These are phyloP conservation scores for Machimus atricapillus DNA, from an alignment of 2,888 invertebrate genomes.

Conservation along the genomic window DNA sequence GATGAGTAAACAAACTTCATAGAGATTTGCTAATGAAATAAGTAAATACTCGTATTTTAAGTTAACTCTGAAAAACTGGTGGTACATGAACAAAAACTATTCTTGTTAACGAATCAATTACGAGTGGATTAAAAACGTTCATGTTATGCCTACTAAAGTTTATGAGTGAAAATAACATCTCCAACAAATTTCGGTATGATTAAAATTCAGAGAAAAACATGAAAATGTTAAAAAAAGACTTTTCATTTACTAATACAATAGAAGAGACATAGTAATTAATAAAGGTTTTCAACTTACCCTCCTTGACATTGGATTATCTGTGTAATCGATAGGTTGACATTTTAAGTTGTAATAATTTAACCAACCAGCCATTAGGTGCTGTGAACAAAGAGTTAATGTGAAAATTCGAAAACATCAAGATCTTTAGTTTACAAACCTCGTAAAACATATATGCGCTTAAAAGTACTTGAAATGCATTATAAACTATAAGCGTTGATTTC, in stretches of 20 bases:
- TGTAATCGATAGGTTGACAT: slow-evolving; percentile 95
- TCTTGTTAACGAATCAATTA: too few relatives aligned
- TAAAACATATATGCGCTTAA: slow-evolving; percentile 89
- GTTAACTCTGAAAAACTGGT: too few relatives aligned
- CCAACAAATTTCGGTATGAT: too few relatives aligned
- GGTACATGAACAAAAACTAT: too few relatives aligned
- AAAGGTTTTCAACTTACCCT: slow-evolving; percentile 70
- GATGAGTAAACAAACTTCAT: neutral
- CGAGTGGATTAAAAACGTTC: too few relatives aligned
- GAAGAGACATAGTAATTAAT: too few relatives aligned
- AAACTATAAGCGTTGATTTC: slow-evolving; percentile 77
- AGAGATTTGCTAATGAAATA: too few relatives aligned
- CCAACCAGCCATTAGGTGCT: slow-evolving; percentile 94
- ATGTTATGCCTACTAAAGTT: neutral
- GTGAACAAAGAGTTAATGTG: slow-evolving; percentile 51
- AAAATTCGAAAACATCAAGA: neutral
- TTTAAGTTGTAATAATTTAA: slow-evolving; percentile 87
- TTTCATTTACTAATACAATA: too few relatives aligned
- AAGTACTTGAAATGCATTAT: slow-evolving; percentile 89
- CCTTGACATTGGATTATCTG: slow-evolving; percentile 80
- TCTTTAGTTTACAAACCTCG: slow-evolving; percentile 71
- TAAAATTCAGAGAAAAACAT: too few relatives aligned
- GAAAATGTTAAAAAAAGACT: too few relatives aligned
- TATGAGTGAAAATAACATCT: too few relatives aligned
- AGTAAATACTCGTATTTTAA: too few relatives aligned